Evolutionary conservation across 2,113 vertebrate species (phyloP).

Genomic region (Notothenia rossii): DNA sequence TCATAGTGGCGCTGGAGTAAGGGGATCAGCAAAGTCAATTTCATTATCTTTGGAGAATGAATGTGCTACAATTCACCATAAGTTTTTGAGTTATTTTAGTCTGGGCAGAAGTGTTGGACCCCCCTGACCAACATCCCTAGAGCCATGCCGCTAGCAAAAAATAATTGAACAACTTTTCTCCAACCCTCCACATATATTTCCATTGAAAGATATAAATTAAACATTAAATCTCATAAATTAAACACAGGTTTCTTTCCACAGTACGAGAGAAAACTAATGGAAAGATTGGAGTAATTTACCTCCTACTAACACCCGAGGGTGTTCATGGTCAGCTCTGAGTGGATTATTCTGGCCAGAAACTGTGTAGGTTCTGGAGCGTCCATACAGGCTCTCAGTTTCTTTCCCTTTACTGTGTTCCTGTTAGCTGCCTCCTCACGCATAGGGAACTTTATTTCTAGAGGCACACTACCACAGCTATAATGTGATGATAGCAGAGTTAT

Average conservation of each 20-base stretch:
- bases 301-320: neutral
- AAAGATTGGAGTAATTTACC: slow-evolving; percentile 36
- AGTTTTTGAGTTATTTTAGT: neutral
- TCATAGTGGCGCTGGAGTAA: neutral
- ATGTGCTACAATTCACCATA: neutral
- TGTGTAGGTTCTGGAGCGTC: slow-evolving; percentile 49
- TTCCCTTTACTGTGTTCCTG: slow-evolving; percentile 16
- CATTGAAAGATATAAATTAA: slow-evolving; percentile 20
- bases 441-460: neutral
- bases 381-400: slow-evolving; percentile 18
- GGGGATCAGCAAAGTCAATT: neutral
- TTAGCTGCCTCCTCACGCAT: slow-evolving; percentile 16
- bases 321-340: slow-evolving; percentile 35
- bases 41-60: neutral
- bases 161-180: neutral
- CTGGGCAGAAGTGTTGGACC: neutral
- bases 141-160: neutral
- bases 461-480: neutral
- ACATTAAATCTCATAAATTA: slow-evolving; percentile 15
- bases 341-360: slow-evolving; percentile 42
- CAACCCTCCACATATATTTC: neutral
- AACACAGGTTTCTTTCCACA: neutral
- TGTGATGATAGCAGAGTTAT: neutral
- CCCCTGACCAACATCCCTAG: neutral
- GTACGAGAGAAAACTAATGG: slow-evolving; percentile 15